Percentiles rank a stretch among this genome's conserved stretches.
phyloP scores from a whole-genome alignment of 2,888 invertebrate genomes.

The Carabus problematicus region DNA sequence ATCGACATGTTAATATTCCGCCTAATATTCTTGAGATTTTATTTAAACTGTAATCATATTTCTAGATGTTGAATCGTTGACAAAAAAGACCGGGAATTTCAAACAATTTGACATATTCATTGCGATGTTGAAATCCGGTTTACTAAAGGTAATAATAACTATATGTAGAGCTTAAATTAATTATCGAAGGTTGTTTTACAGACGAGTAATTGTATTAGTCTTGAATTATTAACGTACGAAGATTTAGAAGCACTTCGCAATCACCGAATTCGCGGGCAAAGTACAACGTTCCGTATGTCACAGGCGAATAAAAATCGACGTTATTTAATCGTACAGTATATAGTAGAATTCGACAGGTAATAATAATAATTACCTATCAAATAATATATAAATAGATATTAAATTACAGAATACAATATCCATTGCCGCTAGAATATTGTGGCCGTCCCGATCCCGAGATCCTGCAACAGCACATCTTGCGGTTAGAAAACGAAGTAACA shows the following conservation, averaged over 20 bases:
- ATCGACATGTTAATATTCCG: slow-evolving; percentile 57
- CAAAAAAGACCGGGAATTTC: slow-evolving; percentile 65
- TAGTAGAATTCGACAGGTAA: slow-evolving; percentile 64
- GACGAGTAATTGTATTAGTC: slow-evolving; percentile 62
- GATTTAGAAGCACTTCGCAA: slow-evolving; percentile 61
- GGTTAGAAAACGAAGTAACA: slow-evolving; percentile 60
- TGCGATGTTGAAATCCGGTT: slow-evolving; percentile 64
- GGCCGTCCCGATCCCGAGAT: slow-evolving; percentile 62
- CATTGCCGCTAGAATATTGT: slow-evolving; percentile 63
- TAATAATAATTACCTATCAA: slow-evolving; percentile 5
- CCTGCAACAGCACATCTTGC: slow-evolving; percentile 61
- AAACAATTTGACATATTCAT: slow-evolving; percentile 64
- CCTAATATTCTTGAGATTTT: slow-evolving; percentile 1
- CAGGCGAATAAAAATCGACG: slow-evolving; percentile 57
- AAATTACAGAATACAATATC: slow-evolving; percentile 63
- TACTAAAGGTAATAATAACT: slow-evolving; percentile 59
- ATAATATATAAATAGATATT: slow-evolving; percentile 13
- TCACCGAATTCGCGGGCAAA: slow-evolving; percentile 53
- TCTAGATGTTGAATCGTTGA: slow-evolving; percentile 64
- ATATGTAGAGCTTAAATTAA: slow-evolving; percentile 25
- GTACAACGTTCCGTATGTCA: slow-evolving; percentile 47
- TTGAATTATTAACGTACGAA: slow-evolving; percentile 63
- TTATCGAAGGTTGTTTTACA: slow-evolving; percentile 48
- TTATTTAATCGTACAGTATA: slow-evolving; percentile 64
- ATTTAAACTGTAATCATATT: slow-evolving; percentile 8